These are phyloP conservation scores for Hypena proboscidalis DNA, from an alignment of 2,888 invertebrate genomes.

Conservation along the genomic window DNA sequence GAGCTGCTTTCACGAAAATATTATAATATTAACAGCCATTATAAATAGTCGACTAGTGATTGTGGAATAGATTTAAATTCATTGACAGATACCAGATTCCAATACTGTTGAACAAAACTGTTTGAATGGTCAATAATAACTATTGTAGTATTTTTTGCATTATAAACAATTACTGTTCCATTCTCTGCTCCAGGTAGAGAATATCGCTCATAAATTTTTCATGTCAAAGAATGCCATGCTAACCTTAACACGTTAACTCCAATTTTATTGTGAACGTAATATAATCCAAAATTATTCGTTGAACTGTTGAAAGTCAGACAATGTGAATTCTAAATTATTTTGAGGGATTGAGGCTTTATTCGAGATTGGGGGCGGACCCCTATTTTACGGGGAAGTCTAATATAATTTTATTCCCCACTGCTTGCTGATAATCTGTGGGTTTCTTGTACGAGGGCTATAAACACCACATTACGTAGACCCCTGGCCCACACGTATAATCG, in stretches of 20 bases:
- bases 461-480: constrained; percentile 42
- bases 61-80: too few relatives aligned
- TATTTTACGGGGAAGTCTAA: constrained; percentile 37
- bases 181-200: too few relatives aligned
- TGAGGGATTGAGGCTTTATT: constrained; percentile 14
- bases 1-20: too few relatives aligned
- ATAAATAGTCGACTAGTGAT: too few relatives aligned
- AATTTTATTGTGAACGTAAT: background rate
- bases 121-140: too few relatives aligned
- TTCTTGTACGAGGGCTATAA: constrained; percentile 44
- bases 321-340: background rate
- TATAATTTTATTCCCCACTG: constrained; percentile 51
- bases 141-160: too few relatives aligned
- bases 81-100: too few relatives aligned
- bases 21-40: too few relatives aligned
- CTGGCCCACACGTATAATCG: constrained; percentile 20
- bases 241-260: too few relatives aligned
- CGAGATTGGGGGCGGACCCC: constrained; percentile 42
- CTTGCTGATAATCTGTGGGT: constrained; percentile 40
- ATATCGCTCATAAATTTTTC: too few relatives aligned
- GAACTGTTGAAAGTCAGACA: constrained; percentile 1
- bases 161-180: too few relatives aligned
- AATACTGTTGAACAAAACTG: background rate
- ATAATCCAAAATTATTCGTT: background rate
- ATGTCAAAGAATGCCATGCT: too few relatives aligned